Base-by-base conservation (phyloP, 2,888 invertebrate genomes). In the Sinelater perroti region DNA sequence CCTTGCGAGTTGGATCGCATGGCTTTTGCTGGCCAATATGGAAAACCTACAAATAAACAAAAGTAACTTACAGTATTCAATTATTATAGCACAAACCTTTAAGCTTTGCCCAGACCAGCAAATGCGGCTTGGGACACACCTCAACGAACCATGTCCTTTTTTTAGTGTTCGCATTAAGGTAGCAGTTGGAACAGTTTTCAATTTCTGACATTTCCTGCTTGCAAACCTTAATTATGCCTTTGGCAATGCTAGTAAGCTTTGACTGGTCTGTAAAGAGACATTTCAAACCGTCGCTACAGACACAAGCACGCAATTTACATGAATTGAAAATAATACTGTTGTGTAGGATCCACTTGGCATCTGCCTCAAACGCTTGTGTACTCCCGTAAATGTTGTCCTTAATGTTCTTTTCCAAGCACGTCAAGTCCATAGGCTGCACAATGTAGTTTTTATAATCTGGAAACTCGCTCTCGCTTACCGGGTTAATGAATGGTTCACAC, bases 1-100 rank as follows among this genome's bases (percentile, higher is more conserved):
- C 89, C 86, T 5, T 83, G 78, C 11, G 79, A 74, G 62, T 82
- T 83, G 14, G 82, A 80, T 54, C 86, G 87, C 90, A 93, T 91
- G 0, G 89, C 92, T 79, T 97, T 97, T 0, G 95, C 97, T 0
- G 97, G 97, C 97, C 97, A 98, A 78, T 90, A 96, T 0, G 97
- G 97, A 72, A 96, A 97, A 7, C 95, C 85, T 84, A 69, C 50
- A 57, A 36, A 14, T 11, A 6, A 17, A 36, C 5, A 6, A 17
- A 36, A n/a, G 10, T 6, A 13, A n/a, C 11, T 31, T 4, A 31
- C 4, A 31, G 10, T 31, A 10, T 31, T 16, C 5, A 31, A 6
- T 14, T 2, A 1, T 16, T 2, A 6, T n/a, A 8, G 2, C 8
- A 36, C 18, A 36, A 18, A 78, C 88, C 97, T 81, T 96, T 95